Evolutionary conservation across 2,888 invertebrate species (phyloP), one percentile per base, ranked within the genome.

Genomic region (Poecilus cupreus): DNA sequence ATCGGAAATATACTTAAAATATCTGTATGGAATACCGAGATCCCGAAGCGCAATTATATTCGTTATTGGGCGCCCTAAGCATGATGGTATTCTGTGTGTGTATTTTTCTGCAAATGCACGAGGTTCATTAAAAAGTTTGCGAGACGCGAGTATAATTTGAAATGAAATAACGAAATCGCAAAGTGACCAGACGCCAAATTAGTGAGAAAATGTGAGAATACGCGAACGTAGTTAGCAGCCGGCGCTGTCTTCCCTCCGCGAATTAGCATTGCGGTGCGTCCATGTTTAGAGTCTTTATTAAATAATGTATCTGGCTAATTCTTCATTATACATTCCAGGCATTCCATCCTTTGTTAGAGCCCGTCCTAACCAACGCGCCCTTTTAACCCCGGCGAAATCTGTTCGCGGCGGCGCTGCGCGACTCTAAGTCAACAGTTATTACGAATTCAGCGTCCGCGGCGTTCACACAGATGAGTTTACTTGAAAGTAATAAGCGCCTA

Each of bases 301-400:
- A 83, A 83, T 83, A 83, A 83, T 83, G 78, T 82, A 81, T 60
- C 75, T 43, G 82, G 82, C 81, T 83, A 83, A 84, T 84, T 83
- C 83, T 82, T 83, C 83, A 83, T 84, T 84, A 84, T 84, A 82
- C 83, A 84, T 84, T 84, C 84, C 81, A 70, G 60, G 82, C 83
- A 82, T 80, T 83, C 82, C 81, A 80, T 70, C 78, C 81, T 79
- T 82, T 79, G 82, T 82, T 54, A 6, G 4, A 13, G 16, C 57
- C n/a, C 43, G 57, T 37, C 22, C 77, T 43, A 72, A 32, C 49
- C 75, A 18, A 24, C 60, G 5, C 32, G 16, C 24, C 78, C 60
- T 60, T 43, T 37, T 22, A 26, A 39, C 43, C 43, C 18, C 26
- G 3, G 75, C 37, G 70, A 79, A 79, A 79, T 79, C 68, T 79